Percentiles rank a stretch among this genome's conserved stretches.
phyloP scores from a whole-genome alignment of 2,797 vertebrate genomes.

The Mus caroli region DNA sequence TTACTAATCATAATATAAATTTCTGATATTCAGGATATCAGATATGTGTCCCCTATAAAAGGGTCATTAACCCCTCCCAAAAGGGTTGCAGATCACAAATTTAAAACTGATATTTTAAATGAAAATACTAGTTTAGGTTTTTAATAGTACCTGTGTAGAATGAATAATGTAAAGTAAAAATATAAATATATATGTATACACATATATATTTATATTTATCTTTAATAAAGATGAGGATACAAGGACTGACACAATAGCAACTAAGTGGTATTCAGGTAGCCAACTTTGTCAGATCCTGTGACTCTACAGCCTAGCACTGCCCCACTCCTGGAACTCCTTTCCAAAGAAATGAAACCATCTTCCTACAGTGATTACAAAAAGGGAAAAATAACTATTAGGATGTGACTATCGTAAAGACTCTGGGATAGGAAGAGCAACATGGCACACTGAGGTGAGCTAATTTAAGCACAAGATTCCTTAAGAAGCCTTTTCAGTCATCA shows the following conservation, averaged over 20 bases:
- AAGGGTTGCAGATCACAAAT: not conserved
- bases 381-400: not conserved
- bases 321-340: not conserved
- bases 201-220: no score
- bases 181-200: not conserved
- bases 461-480: not conserved
- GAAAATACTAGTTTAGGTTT: not conserved
- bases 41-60: not conserved
- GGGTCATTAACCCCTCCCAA: not conserved
- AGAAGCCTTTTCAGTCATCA: not conserved
- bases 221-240: not conserved
- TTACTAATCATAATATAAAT: not conserved
- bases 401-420: not conserved
- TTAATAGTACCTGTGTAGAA: constrained; percentile 11
- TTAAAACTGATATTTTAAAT: not conserved
- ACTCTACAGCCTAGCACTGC: not conserved
- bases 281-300: not conserved
- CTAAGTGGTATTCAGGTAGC: not conserved
- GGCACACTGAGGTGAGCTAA: not conserved
- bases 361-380: not conserved
- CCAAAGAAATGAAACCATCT: not conserved
- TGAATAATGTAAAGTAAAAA: not conserved
- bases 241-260: not conserved
- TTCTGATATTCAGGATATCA: not conserved
- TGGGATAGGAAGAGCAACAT: not conserved